Evolutionary conservation across 1,140 invertebrate genomes (phyloP), one percentile per base, ranked within the genome.

Genomic region (Rhopalosiphum maidis): DNA sequence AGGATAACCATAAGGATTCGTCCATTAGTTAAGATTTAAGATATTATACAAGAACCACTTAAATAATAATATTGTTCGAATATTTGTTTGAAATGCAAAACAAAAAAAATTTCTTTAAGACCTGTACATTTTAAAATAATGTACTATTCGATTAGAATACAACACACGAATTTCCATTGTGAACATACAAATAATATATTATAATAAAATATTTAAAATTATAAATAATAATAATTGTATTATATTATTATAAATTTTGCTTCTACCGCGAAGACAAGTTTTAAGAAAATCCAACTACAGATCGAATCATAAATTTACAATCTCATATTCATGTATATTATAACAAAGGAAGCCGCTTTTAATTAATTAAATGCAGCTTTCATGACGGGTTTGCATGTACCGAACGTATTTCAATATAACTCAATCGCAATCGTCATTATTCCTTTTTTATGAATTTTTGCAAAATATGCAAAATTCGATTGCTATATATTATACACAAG

Each of bases 11-110:
- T 77, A n/a, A 77, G 30, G n/a, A 77, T 77, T 18, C 60, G 30
- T 77, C 60, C 60, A 77, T 77, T 77, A 77, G 60, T 77, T n/a
- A 18, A 77, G 60, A 77, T 77, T 77, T 18, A n/a, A 77, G 60
- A n/a, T 77, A 77, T n/a, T 77, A 77, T 77, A 77, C n/a, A 15
- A 77, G 60, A 77, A 77, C 60, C 60, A n/a, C 60, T 77, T 77
- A n/a, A 77, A 77, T 25, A 60, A 25, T n/a, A 77, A 77, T 35
- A 77, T 18, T 77, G 30, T 77, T 77, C 15, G 11, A 21, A 21
- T 35, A n/a, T n/a, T 77, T 77, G 15, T 30, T 77, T 15, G 1
- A 15, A 30, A 55, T 30, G 7, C 30, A n/a, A 77, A 77, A 77
- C 30, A n/a, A 77, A 77, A n/a, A 68, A 25, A 25, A 18, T 21